Percentiles rank a stretch among this genome's conserved stretches.
Conservation (phyloP, 2,797 vertebrate genomes). For the Hypotaenidia philippensis region DNA sequence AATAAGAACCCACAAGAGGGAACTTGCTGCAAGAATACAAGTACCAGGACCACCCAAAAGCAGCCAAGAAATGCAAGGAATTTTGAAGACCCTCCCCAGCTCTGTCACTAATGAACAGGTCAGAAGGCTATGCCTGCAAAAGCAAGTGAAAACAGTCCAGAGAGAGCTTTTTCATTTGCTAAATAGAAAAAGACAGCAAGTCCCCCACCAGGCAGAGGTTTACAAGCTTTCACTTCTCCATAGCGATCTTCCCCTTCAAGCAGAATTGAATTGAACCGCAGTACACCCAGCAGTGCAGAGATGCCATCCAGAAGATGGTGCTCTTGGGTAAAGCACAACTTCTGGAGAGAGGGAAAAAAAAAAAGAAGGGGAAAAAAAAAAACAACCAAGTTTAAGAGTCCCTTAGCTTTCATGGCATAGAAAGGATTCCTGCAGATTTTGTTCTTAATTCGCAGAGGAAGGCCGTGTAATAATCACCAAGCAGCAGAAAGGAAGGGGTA, state of each 20-base stretch:
- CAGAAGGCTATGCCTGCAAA: neutral
- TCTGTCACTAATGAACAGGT: neutral
- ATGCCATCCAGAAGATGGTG: constrained; percentile 64
- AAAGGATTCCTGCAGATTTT: neutral
- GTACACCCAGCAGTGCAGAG: neutral
- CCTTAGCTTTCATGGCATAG: neutral
- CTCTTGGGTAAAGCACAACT: constrained; percentile 50
- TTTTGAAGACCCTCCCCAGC: neutral
- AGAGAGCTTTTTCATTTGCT: neutral
- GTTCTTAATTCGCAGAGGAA: neutral
- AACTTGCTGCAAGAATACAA: neutral
- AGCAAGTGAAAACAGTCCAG: neutral
- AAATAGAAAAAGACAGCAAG: neutral
- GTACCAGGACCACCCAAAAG: neutral
- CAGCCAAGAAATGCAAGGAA: neutral
- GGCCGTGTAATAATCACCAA: neutral
- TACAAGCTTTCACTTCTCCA: neutral
- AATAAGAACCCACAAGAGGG: neutral
- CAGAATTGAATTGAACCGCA: neutral
- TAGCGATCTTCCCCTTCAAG: neutral
- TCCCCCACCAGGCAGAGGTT: neutral
- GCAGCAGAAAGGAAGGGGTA: neutral
- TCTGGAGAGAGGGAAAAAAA: neutral
- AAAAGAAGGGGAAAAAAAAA: too few species aligned
- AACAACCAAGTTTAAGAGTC: neutral